Percentiles rank a stretch among this genome's conserved stretches.
Evolutionary conservation across 2,888 invertebrate genomes (phyloP).

Genomic region (Petrolisthes manimaculis): DNA sequence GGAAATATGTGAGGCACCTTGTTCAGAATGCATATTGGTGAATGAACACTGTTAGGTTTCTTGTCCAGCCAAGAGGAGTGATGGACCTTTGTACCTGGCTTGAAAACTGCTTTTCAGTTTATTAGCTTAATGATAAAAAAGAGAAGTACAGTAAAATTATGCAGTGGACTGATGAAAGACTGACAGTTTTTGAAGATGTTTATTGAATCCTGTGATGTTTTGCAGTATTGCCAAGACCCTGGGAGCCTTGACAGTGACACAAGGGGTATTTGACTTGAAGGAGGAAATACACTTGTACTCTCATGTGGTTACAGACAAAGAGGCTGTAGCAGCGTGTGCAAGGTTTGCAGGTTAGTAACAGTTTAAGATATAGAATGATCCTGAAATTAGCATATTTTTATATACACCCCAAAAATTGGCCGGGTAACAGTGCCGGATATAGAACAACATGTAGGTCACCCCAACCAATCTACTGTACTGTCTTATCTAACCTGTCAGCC

Average conservation of each 20-base stretch:
- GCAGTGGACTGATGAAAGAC: too few relatives aligned
- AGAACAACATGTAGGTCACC: neutral
- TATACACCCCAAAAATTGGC: neutral
- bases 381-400: neutral
- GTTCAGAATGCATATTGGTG: too few relatives aligned
- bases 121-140: too few relatives aligned
- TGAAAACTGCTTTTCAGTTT: too few relatives aligned
- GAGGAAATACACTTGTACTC: conserved; percentile 69
- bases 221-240: conserved; percentile 71
- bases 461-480: neutral
- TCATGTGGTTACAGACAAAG: conserved; percentile 70
- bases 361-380: neutral
- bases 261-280: conserved; percentile 68
- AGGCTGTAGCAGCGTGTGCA: conserved; percentile 70
- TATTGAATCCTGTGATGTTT: conserved; percentile 33
- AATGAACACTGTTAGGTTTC: too few relatives aligned
- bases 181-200: neutral
- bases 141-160: too few relatives aligned
- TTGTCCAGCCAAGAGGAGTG: too few relatives aligned
- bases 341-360: conserved; percentile 70
- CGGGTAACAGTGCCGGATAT: neutral
- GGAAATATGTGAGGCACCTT: too few relatives aligned
- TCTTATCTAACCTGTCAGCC: neutral
- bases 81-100: too few relatives aligned
- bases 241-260: conserved; percentile 70